Evolutionary conservation across 2,888 invertebrate genomes (phyloP), one percentile per base, ranked within the genome.

Genomic region (Aphidius colemani): DNA sequence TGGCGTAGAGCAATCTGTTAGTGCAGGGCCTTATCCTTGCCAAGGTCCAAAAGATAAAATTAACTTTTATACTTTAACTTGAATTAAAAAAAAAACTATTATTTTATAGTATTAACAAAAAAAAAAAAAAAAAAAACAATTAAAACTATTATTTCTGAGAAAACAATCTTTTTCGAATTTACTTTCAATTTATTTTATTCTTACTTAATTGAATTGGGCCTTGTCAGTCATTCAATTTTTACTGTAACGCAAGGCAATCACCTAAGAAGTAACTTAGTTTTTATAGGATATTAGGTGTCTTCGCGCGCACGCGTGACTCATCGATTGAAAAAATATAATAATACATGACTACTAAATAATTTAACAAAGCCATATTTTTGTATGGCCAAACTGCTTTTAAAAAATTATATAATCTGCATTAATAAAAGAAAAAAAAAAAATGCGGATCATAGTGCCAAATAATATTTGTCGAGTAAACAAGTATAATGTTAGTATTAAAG

Each of bases 241-340:
- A 81, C 72, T 75, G 76, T 80, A 81, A 82, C 78, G 81, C 80
- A 80, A 80, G 82, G 81, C 82, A 82, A 82, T 82, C 82, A 80
- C 79, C 79, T 80, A 79, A 80, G 75, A 79, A 76, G 78, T 78
- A 81, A 81, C 80, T 82, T 82, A 82, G 79, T 81, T 81, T 81
- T 82, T 81, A 82, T 82, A 82, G 81, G 71, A 80, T 81, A 81
- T 81, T 79, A 75, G 72, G 73, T 75, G 76, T 76, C 76, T 77
- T 72, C 75, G 65, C 72, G 73, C 71, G 74, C 57, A 46, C 30
- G 30, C 30, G 30, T 30, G 30, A 30, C 30, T 5, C 30, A 30
- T 30, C 30, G 5, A 30, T 30, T 30, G 5, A 5, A 30, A 30
- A 30, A 3, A 30, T 30, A 30, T 30, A 30, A 30, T 30, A 30